Percentiles rank a stretch among this genome's conserved stretches.
These are phyloP conservation scores for Passer domesticus DNA, from an alignment of 2,113 vertebrate genomes.

Conservation along the genomic window DNA sequence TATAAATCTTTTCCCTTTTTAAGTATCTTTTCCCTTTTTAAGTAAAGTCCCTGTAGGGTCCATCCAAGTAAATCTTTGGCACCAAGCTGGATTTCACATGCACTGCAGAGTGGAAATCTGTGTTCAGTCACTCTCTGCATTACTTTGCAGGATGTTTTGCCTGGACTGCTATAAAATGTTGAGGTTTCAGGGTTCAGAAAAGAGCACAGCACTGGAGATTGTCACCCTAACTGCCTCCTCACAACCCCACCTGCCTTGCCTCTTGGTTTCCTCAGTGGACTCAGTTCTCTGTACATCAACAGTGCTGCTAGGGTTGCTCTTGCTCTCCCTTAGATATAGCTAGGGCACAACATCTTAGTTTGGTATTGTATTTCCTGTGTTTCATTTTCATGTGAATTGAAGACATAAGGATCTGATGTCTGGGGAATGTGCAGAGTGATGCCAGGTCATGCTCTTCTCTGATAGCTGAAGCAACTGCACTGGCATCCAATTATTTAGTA, in stretches of 20 bases:
- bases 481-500: constrained; percentile 70
- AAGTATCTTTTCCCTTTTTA: background rate
- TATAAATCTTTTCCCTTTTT: background rate
- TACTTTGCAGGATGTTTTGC: background rate
- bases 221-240: background rate
- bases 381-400: background rate
- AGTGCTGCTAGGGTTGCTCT: background rate
- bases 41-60: background rate
- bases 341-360: background rate
- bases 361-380: background rate
- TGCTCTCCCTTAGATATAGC: background rate
- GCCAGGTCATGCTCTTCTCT: constrained; percentile 57
- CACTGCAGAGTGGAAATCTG: constrained; percentile 13
- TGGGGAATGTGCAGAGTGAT: constrained; percentile 19
- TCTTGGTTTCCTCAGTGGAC: background rate
- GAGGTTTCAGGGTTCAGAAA: background rate
- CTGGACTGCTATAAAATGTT: background rate
- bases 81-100: background rate
- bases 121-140: background rate
- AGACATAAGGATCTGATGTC: background rate
- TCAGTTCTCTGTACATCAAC: background rate
- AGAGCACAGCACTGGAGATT: background rate
- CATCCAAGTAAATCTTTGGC: background rate
- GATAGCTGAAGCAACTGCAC: constrained; percentile 52
- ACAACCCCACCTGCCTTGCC: background rate